phyloP scores from a whole-genome alignment of 35 echinoderm and acorn worm genomes.

The Lytechinus pictus region DNA sequence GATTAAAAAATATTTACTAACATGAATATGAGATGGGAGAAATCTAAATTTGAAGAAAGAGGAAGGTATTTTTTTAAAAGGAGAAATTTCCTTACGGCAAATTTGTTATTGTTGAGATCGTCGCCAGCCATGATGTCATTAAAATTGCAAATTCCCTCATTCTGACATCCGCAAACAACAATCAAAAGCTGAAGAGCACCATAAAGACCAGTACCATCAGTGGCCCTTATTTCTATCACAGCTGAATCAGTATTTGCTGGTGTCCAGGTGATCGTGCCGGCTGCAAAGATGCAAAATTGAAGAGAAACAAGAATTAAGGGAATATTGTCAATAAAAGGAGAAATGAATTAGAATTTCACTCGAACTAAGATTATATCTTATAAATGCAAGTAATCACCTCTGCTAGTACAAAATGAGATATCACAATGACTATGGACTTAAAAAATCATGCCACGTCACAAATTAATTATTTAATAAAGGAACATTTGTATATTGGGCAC shows the following conservation, averaged over 20 bases:
- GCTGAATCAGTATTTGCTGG: neutral
- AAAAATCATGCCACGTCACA: too few species aligned
- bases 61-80: neutral
- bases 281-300: neutral
- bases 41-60: neutral
- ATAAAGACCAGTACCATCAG: slow-evolving; percentile 53
- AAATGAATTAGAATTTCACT: neutral
- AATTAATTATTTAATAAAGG: too few species aligned
- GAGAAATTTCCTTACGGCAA: slow-evolving; percentile 61
- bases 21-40: neutral
- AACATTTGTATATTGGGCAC: too few species aligned
- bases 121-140: slow-evolving; percentile 31
- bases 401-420: too few species aligned
- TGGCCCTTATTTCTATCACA: slow-evolving; percentile 39
- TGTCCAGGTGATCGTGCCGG: slow-evolving; percentile 40
- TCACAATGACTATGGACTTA: too few species aligned
- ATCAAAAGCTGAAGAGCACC: slow-evolving; percentile 36
- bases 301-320: neutral
- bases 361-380: too few species aligned
- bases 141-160: slow-evolving; percentile 63
- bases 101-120: slow-evolving; percentile 58
- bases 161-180: slow-evolving; percentile 65
- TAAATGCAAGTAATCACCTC: too few species aligned
- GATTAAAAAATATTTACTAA: neutral
- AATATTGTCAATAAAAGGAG: neutral